Conservation (phyloP, 2,113 vertebrate genomes). For the Columbina picui region DNA sequence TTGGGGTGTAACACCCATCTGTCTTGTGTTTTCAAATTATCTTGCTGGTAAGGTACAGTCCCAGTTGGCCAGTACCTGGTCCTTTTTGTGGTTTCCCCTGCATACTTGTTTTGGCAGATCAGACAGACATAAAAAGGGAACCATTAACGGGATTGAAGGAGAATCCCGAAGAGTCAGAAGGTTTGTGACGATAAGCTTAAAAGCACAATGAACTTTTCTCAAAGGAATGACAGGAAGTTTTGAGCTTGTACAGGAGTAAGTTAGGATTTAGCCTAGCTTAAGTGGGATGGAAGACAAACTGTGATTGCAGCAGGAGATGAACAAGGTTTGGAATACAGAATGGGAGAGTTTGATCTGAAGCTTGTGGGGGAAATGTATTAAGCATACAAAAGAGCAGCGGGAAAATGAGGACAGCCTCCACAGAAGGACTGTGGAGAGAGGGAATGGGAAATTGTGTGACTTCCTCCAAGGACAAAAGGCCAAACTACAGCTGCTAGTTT, state of each 20-base stretch:
- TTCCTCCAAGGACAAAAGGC: background rate
- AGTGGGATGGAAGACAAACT: slow-evolving; percentile 37
- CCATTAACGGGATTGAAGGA: background rate
- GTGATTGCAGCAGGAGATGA: slow-evolving; percentile 15
- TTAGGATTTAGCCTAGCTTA: slow-evolving; percentile 51
- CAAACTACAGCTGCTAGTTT: background rate
- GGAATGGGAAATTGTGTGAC: background rate
- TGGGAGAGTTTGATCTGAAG: background rate
- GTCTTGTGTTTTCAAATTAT: background rate
- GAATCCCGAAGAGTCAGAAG: background rate
- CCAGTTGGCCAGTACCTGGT: background rate
- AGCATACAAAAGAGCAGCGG: background rate
- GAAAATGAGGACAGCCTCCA: background rate
- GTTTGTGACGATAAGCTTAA: background rate
- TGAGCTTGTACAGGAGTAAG: background rate
- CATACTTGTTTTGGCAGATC: background rate
- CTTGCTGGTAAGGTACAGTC: background rate
- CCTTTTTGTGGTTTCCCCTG: background rate
- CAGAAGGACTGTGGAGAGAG: background rate
- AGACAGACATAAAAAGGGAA: background rate
- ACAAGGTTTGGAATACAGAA: slow-evolving; percentile 24
- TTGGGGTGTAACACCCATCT: background rate
- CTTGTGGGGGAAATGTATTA: background rate
- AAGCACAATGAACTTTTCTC: background rate
- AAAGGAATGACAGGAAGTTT: slow-evolving; percentile 23